A percentile compares a stretch with the other conserved stretches of the same genome.
Evolutionary conservation across 2,888 invertebrate genomes (phyloP).

Genomic region (Galeopsomyia nigrocyanea): DNA sequence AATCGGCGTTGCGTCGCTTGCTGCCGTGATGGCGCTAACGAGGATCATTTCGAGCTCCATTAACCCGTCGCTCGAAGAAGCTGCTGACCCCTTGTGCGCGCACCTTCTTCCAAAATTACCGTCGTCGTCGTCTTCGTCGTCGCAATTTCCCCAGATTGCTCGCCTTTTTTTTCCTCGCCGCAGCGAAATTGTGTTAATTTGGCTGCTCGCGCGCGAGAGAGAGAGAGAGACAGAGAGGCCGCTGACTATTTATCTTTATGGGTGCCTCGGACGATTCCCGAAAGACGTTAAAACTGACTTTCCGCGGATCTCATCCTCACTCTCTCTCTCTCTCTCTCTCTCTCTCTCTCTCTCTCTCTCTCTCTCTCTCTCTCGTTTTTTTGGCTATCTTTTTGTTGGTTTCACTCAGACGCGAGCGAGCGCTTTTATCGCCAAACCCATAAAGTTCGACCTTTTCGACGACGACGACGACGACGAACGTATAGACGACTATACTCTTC

Average conservation of each 20-base stretch:
- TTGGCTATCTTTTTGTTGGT: constrained; percentile 22
- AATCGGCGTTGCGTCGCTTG: constrained; percentile 38
- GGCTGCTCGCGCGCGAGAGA: constrained; percentile 56
- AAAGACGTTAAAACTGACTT: constrained; percentile 59
- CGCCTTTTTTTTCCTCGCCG: constrained; percentile 52
- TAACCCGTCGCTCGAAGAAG: constrained; percentile 56
- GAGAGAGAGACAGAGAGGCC: constrained; percentile 29
- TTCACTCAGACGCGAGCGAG: constrained; percentile 9
- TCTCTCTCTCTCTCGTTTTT: constrained; percentile 10
- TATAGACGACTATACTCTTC: constrained; percentile 20
- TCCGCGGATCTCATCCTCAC: constrained; percentile 52
- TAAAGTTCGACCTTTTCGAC: constrained; percentile 48
- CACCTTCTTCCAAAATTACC: constrained; percentile 48
- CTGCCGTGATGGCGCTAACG: constrained; percentile 61
- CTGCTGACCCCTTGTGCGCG: constrained; percentile 45
- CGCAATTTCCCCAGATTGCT: constrained; percentile 56
- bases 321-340: background rate
- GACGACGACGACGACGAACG: background rate
- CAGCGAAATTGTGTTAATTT: constrained; percentile 67
- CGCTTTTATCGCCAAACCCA: constrained; percentile 24
- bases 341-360: background rate
- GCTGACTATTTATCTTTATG: constrained; percentile 41
- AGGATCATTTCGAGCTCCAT: constrained; percentile 67
- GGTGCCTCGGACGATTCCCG: constrained; percentile 54
- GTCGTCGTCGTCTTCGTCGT: constrained; percentile 29